phyloP scores from a whole-genome alignment of 2,888 invertebrate genomes.

The Linhomoeus sp. region DNA sequence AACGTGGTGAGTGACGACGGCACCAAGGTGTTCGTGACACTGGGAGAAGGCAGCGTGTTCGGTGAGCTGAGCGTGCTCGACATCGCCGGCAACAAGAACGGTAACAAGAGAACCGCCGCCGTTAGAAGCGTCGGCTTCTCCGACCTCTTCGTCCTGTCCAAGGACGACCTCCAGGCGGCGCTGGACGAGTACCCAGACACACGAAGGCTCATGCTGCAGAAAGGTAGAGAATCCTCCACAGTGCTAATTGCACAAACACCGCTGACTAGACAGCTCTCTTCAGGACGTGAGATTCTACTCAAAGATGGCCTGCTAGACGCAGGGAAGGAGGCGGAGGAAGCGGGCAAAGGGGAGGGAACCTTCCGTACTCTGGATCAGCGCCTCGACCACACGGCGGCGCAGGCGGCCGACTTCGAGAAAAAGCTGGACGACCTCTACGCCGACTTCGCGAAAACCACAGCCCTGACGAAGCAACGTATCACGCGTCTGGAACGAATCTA shows the following conservation, averaged over 20 bases:
- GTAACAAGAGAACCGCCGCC: slow-evolving; percentile 19
- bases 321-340: slow-evolving; percentile 4
- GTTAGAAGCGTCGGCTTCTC: slow-evolving; percentile 10
- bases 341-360: neutral
- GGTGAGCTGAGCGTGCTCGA: slow-evolving; percentile 32
- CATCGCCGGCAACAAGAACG: slow-evolving; percentile 28
- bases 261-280: neutral
- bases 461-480: slow-evolving; percentile 1
- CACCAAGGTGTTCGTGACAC: slow-evolving; percentile 24
- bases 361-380: neutral
- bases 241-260: too few species aligned
- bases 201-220: slow-evolving; percentile 54
- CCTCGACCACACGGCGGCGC: neutral
- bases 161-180: slow-evolving; percentile 22
- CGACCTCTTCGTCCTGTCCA: slow-evolving; percentile 22
- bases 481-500: neutral
- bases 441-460: neutral
- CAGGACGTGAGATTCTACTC: slow-evolving; percentile 30
- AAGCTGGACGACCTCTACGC: neutral
- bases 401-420: neutral
- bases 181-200: slow-evolving; percentile 56
- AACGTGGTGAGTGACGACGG: slow-evolving; percentile 24
- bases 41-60: slow-evolving; percentile 30
- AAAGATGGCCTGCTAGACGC: slow-evolving; percentile 35
- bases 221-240: slow-evolving; percentile 38